Evolutionary conservation across 2,888 invertebrate species (phyloP), one percentile per base, ranked within the genome.

Genomic region (Enoplolaimus lenunculus): DNA sequence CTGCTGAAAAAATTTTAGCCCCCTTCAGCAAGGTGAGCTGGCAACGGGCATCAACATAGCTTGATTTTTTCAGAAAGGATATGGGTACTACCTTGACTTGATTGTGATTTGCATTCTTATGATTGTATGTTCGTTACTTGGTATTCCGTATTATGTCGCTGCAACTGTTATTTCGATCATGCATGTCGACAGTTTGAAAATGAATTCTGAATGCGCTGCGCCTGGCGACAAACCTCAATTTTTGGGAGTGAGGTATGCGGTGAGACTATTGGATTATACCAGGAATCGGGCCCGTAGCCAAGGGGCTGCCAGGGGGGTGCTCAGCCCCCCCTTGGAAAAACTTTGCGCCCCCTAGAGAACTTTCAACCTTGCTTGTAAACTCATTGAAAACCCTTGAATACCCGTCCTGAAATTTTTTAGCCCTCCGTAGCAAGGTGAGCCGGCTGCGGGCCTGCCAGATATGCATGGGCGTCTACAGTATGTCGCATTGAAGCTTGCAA

Each of bases 121-220:
- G 81, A 86, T 89, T 16, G 83, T 90, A 71, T 90, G 91, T 80
- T 93, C 93, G 0, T 66, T 84, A 34, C 79, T 93, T 78, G 95
- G 95, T 3, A 88, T 93, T 73, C 95, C 97, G 0, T 95, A 93
- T 90, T 89, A 93, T 83, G 93, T 92, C 81, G 93, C 93, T 1
- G 95, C 95, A 0, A 83, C 94, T 0, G 93, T 97, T 26, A 87
- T 94, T 68, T 92, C 92, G 0, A 88, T 97, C 66, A 90, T 92
- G 31, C 95, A 97, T 81, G 90, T 93, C 1, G 89, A 93, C 0
- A 90, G 94, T 0, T 86, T 97, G 68, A 93, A 92, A 13, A 87
- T 93, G 68, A 93, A 92, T 73, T 82, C 82, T 0, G 76, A 80
- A 16, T 87, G 89, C 72, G 93, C 93, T 79, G 94, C 94, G 13